Evolutionary conservation across 1,140 invertebrate genomes (phyloP).

Genomic region (Plectrocnemia conspersa): DNA sequence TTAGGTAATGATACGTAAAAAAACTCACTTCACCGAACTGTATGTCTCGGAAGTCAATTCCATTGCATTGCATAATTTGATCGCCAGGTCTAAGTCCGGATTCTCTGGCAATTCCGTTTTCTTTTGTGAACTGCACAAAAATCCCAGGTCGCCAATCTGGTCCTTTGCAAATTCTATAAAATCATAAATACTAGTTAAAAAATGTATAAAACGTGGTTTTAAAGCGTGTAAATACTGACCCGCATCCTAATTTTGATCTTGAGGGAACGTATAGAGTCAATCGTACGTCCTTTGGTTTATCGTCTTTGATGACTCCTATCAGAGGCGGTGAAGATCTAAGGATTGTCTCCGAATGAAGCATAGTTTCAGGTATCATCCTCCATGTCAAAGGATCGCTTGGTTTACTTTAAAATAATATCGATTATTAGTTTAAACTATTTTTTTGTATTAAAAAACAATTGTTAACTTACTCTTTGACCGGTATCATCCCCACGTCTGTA

Average conservation of each 20-base stretch:
- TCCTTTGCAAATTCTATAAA: constrained; percentile 73
- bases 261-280: constrained; percentile 62
- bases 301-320: constrained; percentile 44
- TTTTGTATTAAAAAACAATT: constrained; percentile 13
- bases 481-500: constrained; percentile 83
- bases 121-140: constrained; percentile 87
- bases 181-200: constrained; percentile 3
- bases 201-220: constrained; percentile 5
- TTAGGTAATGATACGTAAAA: not conserved
- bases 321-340: constrained; percentile 34
- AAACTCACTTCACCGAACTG: constrained; percentile 69
- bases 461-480: constrained; percentile 80
- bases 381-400: constrained; percentile 68
- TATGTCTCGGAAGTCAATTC: constrained; percentile 69
- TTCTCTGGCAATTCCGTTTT: constrained; percentile 79
- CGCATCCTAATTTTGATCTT: constrained; percentile 63
- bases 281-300: constrained; percentile 52
- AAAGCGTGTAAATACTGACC: constrained; percentile 44
- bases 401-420: constrained; percentile 49
- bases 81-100: constrained; percentile 86
- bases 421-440: not conserved
- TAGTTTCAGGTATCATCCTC: constrained; percentile 63
- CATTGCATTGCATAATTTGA: constrained; percentile 88
- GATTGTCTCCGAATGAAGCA: constrained; percentile 28
- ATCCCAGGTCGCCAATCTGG: constrained; percentile 81